A percentile compares a stretch with the other conserved stretches of the same genome.
Evolutionary conservation across 2,113 vertebrate genomes (phyloP).

Genomic region (Microcebus griseorufus): DNA sequence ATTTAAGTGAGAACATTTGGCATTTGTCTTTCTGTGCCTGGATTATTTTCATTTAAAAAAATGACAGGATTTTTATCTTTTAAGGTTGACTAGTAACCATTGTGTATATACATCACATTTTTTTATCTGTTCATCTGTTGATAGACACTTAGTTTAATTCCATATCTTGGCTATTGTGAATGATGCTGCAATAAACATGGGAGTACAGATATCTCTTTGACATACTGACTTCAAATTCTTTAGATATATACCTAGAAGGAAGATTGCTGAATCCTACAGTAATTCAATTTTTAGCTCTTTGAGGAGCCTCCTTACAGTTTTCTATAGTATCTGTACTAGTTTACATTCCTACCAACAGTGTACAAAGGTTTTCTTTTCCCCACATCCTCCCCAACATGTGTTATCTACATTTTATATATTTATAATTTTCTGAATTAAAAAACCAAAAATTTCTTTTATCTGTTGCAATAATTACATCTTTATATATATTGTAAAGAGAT

Average conservation of each 20-base stretch:
- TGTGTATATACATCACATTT: background rate
- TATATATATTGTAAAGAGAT: no score
- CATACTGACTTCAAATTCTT: background rate
- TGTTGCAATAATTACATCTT: no score
- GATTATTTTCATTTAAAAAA: background rate
- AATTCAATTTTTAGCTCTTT: background rate
- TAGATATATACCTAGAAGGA: background rate
- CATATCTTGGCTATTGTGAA: background rate
- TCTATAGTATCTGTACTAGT: background rate
- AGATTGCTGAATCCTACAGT: background rate
- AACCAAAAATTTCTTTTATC: background rate
- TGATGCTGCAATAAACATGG: background rate
- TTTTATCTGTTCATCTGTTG: background rate
- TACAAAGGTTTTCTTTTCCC: background rate
- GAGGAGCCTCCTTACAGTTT: background rate
- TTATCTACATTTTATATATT: background rate
- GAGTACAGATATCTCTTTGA: background rate
- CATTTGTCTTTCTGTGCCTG: background rate
- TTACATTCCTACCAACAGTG: background rate
- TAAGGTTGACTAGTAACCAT: background rate
- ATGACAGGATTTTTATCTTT: background rate
- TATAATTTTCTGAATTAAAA: background rate
- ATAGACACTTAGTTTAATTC: background rate
- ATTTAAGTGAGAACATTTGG: background rate
- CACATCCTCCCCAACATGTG: background rate